phyloP scores from a whole-genome alignment of 1,140 invertebrate species.

The Augochlora pura region DNA sequence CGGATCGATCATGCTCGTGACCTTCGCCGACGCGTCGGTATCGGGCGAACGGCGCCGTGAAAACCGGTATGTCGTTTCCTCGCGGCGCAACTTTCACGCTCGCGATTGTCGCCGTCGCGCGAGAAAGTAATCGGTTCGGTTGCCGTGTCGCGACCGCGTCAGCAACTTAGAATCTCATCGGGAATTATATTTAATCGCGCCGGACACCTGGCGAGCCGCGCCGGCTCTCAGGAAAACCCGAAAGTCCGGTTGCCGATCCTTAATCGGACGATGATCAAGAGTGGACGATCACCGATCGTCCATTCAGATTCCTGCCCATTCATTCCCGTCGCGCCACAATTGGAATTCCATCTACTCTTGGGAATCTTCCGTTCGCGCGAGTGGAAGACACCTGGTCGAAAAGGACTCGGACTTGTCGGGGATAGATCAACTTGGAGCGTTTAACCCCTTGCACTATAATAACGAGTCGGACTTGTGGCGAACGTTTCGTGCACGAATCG shows the following conservation, averaged over 20 bases:
- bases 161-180: background rate
- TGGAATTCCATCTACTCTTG: too few relatives aligned
- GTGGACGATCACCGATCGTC: too few relatives aligned
- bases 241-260: background rate
- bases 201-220: too few relatives aligned
- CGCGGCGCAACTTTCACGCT: conserved; percentile 63
- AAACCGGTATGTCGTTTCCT: conserved; percentile 58
- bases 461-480: too few relatives aligned
- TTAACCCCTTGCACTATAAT: too few relatives aligned
- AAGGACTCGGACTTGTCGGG: too few relatives aligned
- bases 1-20: conserved; percentile 42
- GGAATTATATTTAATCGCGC: background rate
- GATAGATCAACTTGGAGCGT: too few relatives aligned
- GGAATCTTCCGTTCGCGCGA: too few relatives aligned
- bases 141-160: conserved; percentile 2
- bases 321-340: too few relatives aligned
- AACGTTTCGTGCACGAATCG: too few relatives aligned
- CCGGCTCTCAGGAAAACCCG: background rate
- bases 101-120: conserved; percentile 10
- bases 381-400: too few relatives aligned
- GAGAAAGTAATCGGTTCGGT: conserved; percentile 22
- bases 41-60: conserved; percentile 22
- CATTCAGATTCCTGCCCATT: too few relatives aligned
- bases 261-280: background rate
- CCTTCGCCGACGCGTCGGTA: conserved; percentile 44